These are phyloP conservation scores for Heliothis peltigera DNA, from an alignment of 2,888 invertebrate species.

Conservation along the genomic window DNA sequence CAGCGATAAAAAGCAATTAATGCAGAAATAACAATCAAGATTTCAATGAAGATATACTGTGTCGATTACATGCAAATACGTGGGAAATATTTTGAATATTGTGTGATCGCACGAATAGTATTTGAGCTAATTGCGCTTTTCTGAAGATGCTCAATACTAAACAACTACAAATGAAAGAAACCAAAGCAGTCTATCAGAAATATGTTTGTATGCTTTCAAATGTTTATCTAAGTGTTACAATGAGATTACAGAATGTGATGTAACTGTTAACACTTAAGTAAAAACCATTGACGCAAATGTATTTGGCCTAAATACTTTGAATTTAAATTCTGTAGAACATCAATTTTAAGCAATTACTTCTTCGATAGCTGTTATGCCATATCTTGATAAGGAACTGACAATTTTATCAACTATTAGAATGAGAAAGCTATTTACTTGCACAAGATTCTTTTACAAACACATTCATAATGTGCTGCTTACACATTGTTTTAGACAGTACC, in stretches of 20 bases:
- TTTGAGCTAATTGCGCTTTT: conserved; percentile 1
- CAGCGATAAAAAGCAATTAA: conserved; percentile 26
- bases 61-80: conserved; percentile 3
- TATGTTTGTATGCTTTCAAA: conserved; percentile 20
- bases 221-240: conserved; percentile 51
- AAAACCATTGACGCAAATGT: conserved; percentile 54
- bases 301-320: conserved; percentile 19
- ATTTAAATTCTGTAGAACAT: conserved; percentile 23
- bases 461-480: neutral
- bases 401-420: conserved; percentile 1
- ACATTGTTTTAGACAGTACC: conserved; percentile 12
- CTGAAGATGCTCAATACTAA: neutral
- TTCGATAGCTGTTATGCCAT: conserved; percentile 14
- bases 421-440: neutral
- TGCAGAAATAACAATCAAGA: conserved; percentile 16
- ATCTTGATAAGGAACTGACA: neutral
- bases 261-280: conserved; percentile 52
- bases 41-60: conserved; percentile 19
- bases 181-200: conserved; percentile 10
- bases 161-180: conserved; percentile 18
- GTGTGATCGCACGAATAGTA: neutral
- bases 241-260: conserved; percentile 41
- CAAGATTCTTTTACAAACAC: neutral
- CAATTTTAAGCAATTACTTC: neutral
- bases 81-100: conserved; percentile 1